A percentile compares a stretch with the other conserved stretches of the same genome.
Conservation (phyloP, 2,113 vertebrate species). For the Bubo blakistoni region DNA sequence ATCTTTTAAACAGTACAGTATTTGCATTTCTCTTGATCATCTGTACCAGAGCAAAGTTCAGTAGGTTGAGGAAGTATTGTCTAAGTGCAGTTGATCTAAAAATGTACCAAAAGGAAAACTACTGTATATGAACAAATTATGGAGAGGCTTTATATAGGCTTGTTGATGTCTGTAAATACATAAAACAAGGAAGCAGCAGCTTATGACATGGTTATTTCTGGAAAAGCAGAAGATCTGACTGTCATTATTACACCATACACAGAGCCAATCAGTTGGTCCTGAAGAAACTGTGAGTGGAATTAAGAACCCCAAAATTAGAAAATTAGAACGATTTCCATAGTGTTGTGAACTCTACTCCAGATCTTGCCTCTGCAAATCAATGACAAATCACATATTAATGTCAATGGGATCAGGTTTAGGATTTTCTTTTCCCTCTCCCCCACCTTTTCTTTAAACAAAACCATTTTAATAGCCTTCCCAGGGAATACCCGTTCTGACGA, state of each 20-base stretch:
- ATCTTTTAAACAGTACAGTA: neutral
- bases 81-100: slow-evolving; percentile 21
- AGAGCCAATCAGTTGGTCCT: neutral
- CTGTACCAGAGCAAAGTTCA: slow-evolving; percentile 12
- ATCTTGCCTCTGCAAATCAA: neutral
- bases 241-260: neutral
- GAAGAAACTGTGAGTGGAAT: neutral
- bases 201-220: slow-evolving; percentile 51
- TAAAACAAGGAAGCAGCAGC: slow-evolving; percentile 56
- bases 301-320: neutral
- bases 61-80: slow-evolving; percentile 6
- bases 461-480: neutral
- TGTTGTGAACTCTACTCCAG: neutral
- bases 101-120: slow-evolving; percentile 40
- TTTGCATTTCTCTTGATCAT: slow-evolving; percentile 12
- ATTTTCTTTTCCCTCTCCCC: neutral
- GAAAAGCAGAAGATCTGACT: slow-evolving; percentile 32
- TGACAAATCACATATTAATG: neutral
- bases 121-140: neutral
- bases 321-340: neutral
- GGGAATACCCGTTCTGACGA: neutral
- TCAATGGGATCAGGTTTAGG: neutral
- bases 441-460: neutral
- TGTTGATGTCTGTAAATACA: slow-evolving; percentile 35
- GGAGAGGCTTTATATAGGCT: slow-evolving; percentile 28